phyloP scores from a whole-genome alignment of 2,113 vertebrate species.

The Neodontobutis hainanensis region DNA sequence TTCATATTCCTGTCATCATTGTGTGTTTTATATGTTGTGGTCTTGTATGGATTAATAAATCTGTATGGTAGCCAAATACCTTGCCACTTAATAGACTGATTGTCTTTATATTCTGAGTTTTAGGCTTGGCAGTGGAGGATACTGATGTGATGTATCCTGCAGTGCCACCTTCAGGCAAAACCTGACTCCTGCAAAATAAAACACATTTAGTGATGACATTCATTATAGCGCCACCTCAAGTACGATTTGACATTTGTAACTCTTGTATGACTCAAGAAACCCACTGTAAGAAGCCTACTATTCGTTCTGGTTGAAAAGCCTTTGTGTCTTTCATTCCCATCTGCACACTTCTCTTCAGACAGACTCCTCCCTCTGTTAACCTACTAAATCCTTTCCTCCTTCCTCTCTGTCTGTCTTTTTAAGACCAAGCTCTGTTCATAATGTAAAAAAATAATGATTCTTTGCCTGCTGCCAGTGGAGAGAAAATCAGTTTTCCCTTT shows the following conservation, averaged over 20 bases:
- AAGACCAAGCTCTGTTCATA: slow-evolving; percentile 41
- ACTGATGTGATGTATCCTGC: not conserved
- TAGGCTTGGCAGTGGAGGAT: not conserved
- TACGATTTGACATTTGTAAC: not conserved
- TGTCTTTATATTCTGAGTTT: too few species aligned
- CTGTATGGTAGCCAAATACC: not conserved
- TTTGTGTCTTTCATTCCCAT: slow-evolving; percentile 22
- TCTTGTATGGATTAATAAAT: too few species aligned
- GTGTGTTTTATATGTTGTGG: too few species aligned
- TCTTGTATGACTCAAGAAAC: not conserved
- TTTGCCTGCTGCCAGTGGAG: slow-evolving; percentile 45
- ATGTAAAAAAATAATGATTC: slow-evolving; percentile 41
- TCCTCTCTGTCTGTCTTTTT: slow-evolving; percentile 24
- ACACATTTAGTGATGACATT: not conserved
- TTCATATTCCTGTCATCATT: too few species aligned
- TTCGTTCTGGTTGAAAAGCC: slow-evolving; percentile 6
- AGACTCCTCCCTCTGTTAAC: slow-evolving; percentile 25
- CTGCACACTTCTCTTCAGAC: not conserved
- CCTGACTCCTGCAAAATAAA: not conserved
- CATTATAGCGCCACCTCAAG: not conserved
- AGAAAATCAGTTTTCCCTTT: slow-evolving; percentile 61
- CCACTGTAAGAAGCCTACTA: not conserved
- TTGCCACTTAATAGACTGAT: not conserved
- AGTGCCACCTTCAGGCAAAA: slow-evolving; percentile 3
- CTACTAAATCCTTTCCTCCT: slow-evolving; percentile 34